Base-by-base conservation (phyloP, 1,140 invertebrate genomes). In the Leptinotarsa defecta region DNA sequence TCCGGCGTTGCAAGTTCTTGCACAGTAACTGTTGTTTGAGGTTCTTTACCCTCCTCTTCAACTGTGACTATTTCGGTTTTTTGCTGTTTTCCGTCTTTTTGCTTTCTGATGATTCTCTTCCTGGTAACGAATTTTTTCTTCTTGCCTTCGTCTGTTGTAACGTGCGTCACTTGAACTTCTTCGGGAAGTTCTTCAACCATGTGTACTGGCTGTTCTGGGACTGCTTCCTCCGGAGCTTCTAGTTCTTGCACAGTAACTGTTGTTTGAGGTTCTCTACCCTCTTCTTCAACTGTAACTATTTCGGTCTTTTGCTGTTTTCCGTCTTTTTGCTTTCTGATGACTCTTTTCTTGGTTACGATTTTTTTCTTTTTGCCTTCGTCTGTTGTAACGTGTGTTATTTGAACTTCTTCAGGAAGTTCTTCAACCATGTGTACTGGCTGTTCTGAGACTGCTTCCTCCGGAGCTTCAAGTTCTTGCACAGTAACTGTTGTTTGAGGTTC, bases 211-310 rank as follows among this genome's bases (percentile, higher is more conserved):
- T 75, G 48, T 68, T 74, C 27, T 72, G 80, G 52, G 24, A 79
- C 82, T 76, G 4, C 72, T 75, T 48, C 24, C 61, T 74, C 43
- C 5, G 73, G 61, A 17, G 22, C 19, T 20, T 63, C 48, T 17
- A 72, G 27, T 67, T 84, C 83, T 1, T 84, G 85, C 13, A 86
- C 84, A 75, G 83, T 81, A 62, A 86, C 83, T 20, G 85, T 84
- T 48, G 85, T 83, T 76, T 86, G 80, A 17, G 85, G 83, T 63
- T 81, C 76, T 75, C 87, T 81, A 48, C 82, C 85, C 72, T 86
- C 86, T 74, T 82, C 84, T 67, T 87, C n/a, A 22, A 78, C 52
- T 81, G 79, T 76, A 0, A 75, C 63, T 22, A 87, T 86, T 81
- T 85, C 75, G 19, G 86, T 83, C 2, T 83, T 80, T 3, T 57